phyloP scores from a whole-genome alignment of 2,888 invertebrate species.

The Drosophila setosimentum region DNA sequence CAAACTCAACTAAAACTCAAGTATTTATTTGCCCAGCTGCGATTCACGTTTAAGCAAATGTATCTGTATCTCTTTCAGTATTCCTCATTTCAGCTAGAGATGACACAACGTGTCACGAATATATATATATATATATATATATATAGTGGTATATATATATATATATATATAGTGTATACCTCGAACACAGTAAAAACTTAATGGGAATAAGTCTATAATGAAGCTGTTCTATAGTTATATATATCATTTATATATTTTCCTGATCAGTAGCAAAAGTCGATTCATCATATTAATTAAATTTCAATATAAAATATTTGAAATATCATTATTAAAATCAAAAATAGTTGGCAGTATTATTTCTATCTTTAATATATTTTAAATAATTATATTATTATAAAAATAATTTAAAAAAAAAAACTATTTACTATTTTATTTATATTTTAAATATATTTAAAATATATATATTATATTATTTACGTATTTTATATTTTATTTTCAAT shows the following conservation, averaged over 20 bases:
- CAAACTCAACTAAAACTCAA: slow-evolving; percentile 54
- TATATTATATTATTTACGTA: too few relatives aligned
- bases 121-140: neutral
- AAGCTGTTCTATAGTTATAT: too few relatives aligned
- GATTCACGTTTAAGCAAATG: slow-evolving; percentile 33
- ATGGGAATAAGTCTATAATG: neutral
- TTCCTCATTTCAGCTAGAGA: slow-evolving; percentile 48
- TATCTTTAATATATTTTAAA: too few relatives aligned
- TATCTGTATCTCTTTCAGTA: slow-evolving; percentile 67
- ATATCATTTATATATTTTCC: neutral
- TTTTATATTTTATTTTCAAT: neutral
- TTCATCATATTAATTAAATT: neutral
- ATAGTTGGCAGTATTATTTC: too few relatives aligned
- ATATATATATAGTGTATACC: neutral
- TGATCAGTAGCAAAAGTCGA: neutral
- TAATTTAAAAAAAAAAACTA: too few relatives aligned
- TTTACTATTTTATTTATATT: too few relatives aligned
- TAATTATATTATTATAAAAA: too few relatives aligned
- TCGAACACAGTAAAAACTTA: neutral
- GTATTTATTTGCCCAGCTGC: slow-evolving; percentile 74
- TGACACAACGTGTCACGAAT: slow-evolving; percentile 25
- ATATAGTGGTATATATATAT: neutral
- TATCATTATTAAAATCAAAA: too few relatives aligned
- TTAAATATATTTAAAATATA: too few relatives aligned
- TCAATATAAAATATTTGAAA: too few relatives aligned